phyloP scores from a whole-genome alignment of 2,888 invertebrate genomes.

The Leistus spinibarbis region DNA sequence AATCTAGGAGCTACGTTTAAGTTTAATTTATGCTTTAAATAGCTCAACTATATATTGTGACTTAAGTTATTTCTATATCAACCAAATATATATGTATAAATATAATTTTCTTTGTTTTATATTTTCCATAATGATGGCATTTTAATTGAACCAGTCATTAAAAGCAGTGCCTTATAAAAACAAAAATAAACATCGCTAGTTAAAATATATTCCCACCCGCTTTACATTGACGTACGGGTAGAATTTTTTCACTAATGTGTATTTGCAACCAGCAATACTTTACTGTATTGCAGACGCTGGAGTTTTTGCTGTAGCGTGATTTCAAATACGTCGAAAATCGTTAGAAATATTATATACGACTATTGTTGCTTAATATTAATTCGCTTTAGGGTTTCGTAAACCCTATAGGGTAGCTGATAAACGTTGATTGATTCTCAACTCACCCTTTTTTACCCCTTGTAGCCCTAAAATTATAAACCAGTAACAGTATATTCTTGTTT shows the following conservation, averaged over 20 bases:
- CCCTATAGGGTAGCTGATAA: not conserved
- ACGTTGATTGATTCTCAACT: not conserved
- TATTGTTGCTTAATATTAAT: not conserved
- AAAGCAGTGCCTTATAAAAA: not conserved
- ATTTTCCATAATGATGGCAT: not conserved
- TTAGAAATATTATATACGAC: no score
- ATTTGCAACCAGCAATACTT: not conserved
- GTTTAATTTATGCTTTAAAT: no score
- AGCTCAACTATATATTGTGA: no score
- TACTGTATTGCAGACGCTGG: not conserved
- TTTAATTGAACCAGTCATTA: not conserved
- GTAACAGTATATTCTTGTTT: not conserved
- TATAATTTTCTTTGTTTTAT: not conserved
- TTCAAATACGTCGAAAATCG: no score
- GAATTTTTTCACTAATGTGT: not conserved
- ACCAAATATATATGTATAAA: no score
- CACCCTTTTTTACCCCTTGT: not conserved
- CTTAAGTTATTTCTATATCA: no score
- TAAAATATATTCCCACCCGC: not conserved
- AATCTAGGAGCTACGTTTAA: no score
- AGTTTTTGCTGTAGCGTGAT: no score
- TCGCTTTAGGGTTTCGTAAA: not conserved
- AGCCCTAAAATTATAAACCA: not conserved
- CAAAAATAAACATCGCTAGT: not conserved
- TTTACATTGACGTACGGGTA: no score